These are phyloP conservation scores for Oscheius sp. DNA, from an alignment of 1,140 invertebrate species.

Conservation along the genomic window DNA sequence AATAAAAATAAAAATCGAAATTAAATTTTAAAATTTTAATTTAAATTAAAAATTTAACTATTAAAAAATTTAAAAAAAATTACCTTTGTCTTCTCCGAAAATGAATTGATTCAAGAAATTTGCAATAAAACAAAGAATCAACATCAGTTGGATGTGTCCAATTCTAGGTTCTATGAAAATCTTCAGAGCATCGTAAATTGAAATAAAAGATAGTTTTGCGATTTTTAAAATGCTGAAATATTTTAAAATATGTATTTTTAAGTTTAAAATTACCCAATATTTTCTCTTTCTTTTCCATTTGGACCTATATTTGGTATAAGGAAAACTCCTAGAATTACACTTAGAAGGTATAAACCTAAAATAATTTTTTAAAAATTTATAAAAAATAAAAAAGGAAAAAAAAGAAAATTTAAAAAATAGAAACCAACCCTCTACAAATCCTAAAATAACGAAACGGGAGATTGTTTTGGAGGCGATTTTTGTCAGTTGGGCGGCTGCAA, in stretches of 20 bases:
- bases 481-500: constrained; percentile 21
- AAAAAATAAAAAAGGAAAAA: too few species aligned
- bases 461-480: constrained; percentile 18
- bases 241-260: not conserved
- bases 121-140: constrained; percentile 38
- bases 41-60: too few species aligned
- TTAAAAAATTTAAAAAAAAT: too few species aligned
- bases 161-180: constrained; percentile 20
- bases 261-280: not conserved
- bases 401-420: too few species aligned
- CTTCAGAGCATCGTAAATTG: constrained; percentile 30
- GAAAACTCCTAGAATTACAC: not conserved
- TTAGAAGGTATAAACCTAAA: not conserved
- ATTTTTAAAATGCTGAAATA: constrained; percentile 7
- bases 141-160: constrained; percentile 26
- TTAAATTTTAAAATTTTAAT: too few species aligned
- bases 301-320: not conserved
- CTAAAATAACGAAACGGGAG: constrained; percentile 11
- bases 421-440: constrained; percentile 23
- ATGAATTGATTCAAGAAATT: constrained; percentile 45
- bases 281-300: not conserved
- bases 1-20: not conserved
- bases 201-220: constrained; percentile 17
- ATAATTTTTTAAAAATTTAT: not conserved
- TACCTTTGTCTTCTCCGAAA: constrained; percentile 44